Conservation (phyloP, 2,113 vertebrate species). For the Chaenocephalus aceratus region DNA sequence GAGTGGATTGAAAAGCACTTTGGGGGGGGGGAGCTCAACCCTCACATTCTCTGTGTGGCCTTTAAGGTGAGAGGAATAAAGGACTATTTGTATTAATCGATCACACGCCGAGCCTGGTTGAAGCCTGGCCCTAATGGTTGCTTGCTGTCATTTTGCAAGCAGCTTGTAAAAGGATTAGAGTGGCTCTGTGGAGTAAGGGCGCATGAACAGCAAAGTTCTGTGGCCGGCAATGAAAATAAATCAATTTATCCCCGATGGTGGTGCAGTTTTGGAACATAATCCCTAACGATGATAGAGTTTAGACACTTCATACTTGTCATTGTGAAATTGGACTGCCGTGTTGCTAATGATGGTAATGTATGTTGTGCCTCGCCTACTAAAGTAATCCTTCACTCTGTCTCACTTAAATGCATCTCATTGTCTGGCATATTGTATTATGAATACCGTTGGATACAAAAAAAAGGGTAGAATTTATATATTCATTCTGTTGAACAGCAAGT, state of each 20-base stretch:
- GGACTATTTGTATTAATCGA: conserved; percentile 76
- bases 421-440: conserved; percentile 80
- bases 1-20: conserved; percentile 71
- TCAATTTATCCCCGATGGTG: conserved; percentile 78
- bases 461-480: conserved; percentile 64
- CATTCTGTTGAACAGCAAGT: conserved; percentile 73
- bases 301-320: conserved; percentile 84
- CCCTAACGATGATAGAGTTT: conserved; percentile 84
- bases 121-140: conserved; percentile 74
- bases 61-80: conserved; percentile 76
- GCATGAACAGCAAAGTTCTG: conserved; percentile 78
- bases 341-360: conserved; percentile 82
- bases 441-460: conserved; percentile 52
- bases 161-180: conserved; percentile 77
- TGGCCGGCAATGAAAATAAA: conserved; percentile 76
- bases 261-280: conserved; percentile 74
- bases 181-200: conserved; percentile 54
- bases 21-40: conserved; percentile 36
- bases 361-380: conserved; percentile 73
- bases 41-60: conserved; percentile 66
- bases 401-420: conserved; percentile 82
- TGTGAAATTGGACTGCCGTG: conserved; percentile 80
- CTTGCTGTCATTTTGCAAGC: conserved; percentile 79
- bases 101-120: conserved; percentile 66
- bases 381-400: conserved; percentile 82